Conservation (phyloP, 2,888 invertebrate species). For the Parthenolecanium corni region DNA sequence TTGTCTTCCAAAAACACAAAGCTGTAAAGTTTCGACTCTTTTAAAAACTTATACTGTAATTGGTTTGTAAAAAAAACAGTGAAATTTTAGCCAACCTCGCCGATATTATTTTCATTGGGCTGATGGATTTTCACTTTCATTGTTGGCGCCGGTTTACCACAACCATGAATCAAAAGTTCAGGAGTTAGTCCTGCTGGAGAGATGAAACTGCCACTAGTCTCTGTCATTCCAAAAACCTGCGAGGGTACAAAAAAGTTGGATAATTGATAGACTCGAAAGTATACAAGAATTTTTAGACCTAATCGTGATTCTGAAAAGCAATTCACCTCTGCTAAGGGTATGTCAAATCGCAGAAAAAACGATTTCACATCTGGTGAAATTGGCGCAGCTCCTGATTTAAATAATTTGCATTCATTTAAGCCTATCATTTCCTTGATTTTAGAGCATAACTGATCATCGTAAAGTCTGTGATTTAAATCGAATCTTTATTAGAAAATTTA, state of each 20-base stretch:
- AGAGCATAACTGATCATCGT: conserved; percentile 63
- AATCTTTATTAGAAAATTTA: too few relatives aligned
- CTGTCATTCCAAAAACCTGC: conserved; percentile 77
- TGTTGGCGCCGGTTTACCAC: conserved; percentile 59
- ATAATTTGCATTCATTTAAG: conserved; percentile 56
- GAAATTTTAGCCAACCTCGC: conserved; percentile 45
- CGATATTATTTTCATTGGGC: conserved; percentile 61
- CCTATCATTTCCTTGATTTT: conserved; percentile 69
- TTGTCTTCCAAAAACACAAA: conserved; percentile 63
- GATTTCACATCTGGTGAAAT: conserved; percentile 69
- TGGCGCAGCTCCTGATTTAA: conserved; percentile 75
- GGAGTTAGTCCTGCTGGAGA: conserved; percentile 46
- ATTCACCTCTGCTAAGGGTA: conserved; percentile 58
- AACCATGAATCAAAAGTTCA: conserved; percentile 54
- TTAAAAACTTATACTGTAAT: too few relatives aligned
- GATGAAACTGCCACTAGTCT: conserved; percentile 76
- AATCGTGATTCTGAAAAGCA: neutral
- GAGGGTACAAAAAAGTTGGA: too few relatives aligned
- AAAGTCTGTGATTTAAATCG: conserved; percentile 65
- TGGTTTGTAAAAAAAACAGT: neutral
- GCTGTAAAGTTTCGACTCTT: conserved; percentile 2
- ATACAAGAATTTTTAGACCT: too few relatives aligned
- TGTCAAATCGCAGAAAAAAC: conserved; percentile 76
- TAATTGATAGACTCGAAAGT: too few relatives aligned
- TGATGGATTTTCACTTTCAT: conserved; percentile 59